These are phyloP conservation scores for Scelioninae gen. 2 DNA, from an alignment of 2,888 invertebrate species.

Conservation along the genomic window DNA sequence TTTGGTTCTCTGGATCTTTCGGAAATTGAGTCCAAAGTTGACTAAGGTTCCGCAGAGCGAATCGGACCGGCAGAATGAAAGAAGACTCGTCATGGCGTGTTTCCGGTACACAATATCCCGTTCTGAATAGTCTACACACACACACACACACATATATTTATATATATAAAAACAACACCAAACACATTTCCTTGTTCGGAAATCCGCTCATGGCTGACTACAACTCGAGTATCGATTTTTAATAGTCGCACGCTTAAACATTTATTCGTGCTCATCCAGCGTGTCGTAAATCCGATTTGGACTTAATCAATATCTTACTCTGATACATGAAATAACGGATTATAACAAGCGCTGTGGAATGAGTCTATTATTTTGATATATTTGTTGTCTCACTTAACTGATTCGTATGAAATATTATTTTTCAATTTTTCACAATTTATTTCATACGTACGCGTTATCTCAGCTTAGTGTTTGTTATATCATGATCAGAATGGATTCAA, in stretches of 20 bases:
- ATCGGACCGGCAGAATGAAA: slow-evolving; percentile 37
- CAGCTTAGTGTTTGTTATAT: too few species aligned
- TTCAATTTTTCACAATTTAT: too few species aligned
- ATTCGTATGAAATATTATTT: background rate
- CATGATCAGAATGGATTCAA: too few species aligned
- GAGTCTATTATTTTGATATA: slow-evolving; percentile 11
- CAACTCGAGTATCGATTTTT: slow-evolving; percentile 51
- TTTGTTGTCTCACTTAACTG: slow-evolving; percentile 7
- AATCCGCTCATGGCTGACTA: slow-evolving; percentile 58
- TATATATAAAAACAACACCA: slow-evolving; percentile 9
- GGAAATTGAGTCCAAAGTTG: slow-evolving; percentile 8
- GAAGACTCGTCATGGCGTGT: slow-evolving; percentile 48
- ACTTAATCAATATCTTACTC: slow-evolving; percentile 23
- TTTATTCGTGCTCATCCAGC: slow-evolving; percentile 45
- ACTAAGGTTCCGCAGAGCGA: slow-evolving; percentile 23
- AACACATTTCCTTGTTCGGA: slow-evolving; percentile 52
- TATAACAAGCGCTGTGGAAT: slow-evolving; percentile 7
- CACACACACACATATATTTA: too few species aligned
- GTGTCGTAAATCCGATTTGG: slow-evolving; percentile 41
- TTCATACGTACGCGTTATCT: too few species aligned
- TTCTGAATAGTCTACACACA: slow-evolving; percentile 37
- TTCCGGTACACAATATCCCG: slow-evolving; percentile 58
- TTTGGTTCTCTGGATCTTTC: too few species aligned
- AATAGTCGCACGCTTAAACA: slow-evolving; percentile 46
- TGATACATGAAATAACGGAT: slow-evolving; percentile 22